phyloP scores from a whole-genome alignment of 2,888 invertebrate species.

The Oegoconia quadripuncta region DNA sequence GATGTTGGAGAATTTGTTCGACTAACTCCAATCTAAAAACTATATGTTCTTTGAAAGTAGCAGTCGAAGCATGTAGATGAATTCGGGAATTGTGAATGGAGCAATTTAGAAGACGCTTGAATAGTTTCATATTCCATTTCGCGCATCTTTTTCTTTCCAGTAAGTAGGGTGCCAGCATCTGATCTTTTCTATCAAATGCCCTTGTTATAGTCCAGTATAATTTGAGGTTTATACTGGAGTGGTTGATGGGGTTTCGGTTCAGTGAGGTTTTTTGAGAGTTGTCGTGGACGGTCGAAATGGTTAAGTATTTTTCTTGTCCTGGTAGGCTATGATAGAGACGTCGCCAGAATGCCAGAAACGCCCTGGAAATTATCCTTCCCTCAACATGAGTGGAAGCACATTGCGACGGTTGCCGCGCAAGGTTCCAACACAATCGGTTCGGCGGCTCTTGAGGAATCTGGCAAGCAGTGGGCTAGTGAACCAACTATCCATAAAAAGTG shows the following conservation, averaged over 20 bases:
- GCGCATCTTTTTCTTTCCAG: conserved; percentile 19
- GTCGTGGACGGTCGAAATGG: background rate
- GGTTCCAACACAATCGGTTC: too few species aligned
- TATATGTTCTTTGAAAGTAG: too few species aligned
- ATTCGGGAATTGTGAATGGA: background rate
- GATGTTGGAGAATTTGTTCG: too few species aligned
- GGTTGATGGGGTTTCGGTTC: too few species aligned
- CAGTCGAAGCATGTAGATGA: background rate
- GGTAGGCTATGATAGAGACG: background rate
- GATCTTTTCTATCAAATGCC: background rate
- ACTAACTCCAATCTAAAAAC: too few species aligned
- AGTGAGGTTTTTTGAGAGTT: background rate
- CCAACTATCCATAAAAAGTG: too few species aligned
- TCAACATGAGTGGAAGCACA: conserved; percentile 5
- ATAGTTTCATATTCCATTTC: too few species aligned
- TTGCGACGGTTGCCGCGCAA: conserved; percentile 3
- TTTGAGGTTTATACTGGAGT: conserved; percentile 1
- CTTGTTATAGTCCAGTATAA: conserved; percentile 9
- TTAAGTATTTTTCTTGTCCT: background rate
- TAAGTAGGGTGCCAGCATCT: conserved; percentile 13
- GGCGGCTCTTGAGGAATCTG: too few species aligned
- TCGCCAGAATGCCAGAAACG: background rate
- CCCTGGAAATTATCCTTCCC: background rate
- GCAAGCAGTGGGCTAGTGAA: too few species aligned
- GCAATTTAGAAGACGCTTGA: conserved; percentile 6